phyloP scores from a whole-genome alignment of 2,888 invertebrate species.

The Muscina levida region DNA sequence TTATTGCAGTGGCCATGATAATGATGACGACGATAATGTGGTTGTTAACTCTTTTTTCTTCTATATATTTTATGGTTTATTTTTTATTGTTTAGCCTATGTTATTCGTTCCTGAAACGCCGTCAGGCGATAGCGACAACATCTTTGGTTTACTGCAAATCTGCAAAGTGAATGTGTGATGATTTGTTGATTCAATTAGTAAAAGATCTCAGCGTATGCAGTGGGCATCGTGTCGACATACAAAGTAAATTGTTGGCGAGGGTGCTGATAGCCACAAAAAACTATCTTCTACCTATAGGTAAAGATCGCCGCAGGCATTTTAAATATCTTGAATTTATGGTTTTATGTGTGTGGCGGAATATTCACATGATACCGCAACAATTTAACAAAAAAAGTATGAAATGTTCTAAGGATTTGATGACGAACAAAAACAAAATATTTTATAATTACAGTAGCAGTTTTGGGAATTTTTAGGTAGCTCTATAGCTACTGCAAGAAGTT shows the following conservation, averaged over 20 bases:
- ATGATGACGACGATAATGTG: constrained; percentile 63
- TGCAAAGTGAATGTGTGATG: constrained; percentile 43
- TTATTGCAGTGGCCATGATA: constrained; percentile 65
- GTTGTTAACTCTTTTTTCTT: constrained; percentile 32
- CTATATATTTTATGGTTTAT: too few relatives aligned
- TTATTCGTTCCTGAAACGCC: constrained; percentile 49
- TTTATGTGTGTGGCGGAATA: not conserved
- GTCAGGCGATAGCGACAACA: constrained; percentile 18
- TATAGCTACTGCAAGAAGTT: constrained; percentile 62
- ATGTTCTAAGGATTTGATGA: not conserved
- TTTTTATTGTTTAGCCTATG: not conserved
- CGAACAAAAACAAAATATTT: not conserved
- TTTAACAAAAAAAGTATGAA: not conserved
- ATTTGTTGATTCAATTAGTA: constrained; percentile 61
- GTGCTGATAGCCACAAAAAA: not conserved
- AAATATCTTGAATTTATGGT: constrained; percentile 47
- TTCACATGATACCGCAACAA: not conserved
- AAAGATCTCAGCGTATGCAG: constrained; percentile 30
- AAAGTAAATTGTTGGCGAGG: constrained; percentile 3
- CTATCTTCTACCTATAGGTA: not conserved
- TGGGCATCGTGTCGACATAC: not conserved
- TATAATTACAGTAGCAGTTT: constrained; percentile 31
- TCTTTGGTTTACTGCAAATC: not conserved
- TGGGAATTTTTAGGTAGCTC: not conserved
- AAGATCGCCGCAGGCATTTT: not conserved